Conservation (phyloP, 2,113 vertebrate genomes). For the Progne subis region DNA sequence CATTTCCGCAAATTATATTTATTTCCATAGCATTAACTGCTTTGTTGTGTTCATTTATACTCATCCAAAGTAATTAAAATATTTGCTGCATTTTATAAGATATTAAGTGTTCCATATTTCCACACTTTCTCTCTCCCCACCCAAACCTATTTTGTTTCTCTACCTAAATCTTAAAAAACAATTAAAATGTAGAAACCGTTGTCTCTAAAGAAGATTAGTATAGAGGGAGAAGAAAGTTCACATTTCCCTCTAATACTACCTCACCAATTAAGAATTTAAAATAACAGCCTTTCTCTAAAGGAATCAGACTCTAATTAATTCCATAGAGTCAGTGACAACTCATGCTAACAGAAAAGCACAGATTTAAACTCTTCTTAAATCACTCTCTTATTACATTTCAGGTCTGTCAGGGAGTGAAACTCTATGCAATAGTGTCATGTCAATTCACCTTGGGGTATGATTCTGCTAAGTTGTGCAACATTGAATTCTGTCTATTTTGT, state of each 20-base stretch:
- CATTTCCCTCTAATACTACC: background rate
- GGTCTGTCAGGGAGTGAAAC: background rate
- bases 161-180: background rate
- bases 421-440: too few species aligned
- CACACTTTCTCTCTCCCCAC: background rate
- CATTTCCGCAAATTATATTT: background rate
- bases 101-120: background rate
- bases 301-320: background rate
- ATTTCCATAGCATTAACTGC: background rate
- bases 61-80: background rate
- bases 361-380: background rate
- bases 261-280: background rate
- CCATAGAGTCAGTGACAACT: background rate
- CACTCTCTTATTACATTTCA: background rate
- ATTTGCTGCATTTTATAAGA: background rate
- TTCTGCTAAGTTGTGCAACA: background rate
- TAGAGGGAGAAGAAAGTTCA: background rate
- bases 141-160: background rate
- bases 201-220: background rate
- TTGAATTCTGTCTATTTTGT: background rate
- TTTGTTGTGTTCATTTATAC: background rate
- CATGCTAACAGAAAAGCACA: background rate
- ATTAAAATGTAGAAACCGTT: background rate
- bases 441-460: background rate
- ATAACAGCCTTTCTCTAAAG: background rate